A percentile compares a stretch with the other conserved stretches of the same genome.
phyloP scores from a whole-genome alignment of 1,140 invertebrate species.

The Drosophila nannoptera region DNA sequence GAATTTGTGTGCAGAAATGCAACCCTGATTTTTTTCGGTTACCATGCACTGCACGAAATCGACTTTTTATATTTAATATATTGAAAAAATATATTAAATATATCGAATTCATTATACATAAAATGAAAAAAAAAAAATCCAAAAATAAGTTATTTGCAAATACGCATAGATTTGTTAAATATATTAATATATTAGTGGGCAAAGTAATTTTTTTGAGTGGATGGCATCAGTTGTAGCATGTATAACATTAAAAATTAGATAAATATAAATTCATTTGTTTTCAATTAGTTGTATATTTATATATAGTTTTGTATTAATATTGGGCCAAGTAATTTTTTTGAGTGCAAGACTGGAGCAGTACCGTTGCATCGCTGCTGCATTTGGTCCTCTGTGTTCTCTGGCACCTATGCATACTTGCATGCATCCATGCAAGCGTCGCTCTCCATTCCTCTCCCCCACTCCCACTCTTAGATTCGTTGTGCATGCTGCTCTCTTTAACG shows the following conservation, averaged over 20 bases:
- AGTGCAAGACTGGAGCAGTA: constrained; percentile 1
- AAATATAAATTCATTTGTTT: background rate
- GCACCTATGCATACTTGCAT: constrained; percentile 24
- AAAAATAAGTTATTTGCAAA: background rate
- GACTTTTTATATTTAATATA: no score
- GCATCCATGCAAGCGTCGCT: background rate
- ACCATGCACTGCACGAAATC: background rate
- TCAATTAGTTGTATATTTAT: no score
- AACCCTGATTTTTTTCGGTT: background rate
- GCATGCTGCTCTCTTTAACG: constrained; percentile 32
- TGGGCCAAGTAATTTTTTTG: background rate
- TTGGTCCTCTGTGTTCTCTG: constrained; percentile 2
- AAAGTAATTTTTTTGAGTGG: no score
- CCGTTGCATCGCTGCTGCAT: constrained; percentile 5
- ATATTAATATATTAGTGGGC: no score
- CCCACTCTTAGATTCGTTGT: background rate
- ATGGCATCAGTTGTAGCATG: no score
- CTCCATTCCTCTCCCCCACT: no score
- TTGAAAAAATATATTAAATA: background rate
- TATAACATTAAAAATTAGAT: background rate
- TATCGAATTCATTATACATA: background rate
- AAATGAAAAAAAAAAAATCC: background rate
- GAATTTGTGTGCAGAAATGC: background rate
- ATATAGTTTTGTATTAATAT: no score
- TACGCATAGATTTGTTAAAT: background rate